Evolutionary conservation across 2,113 vertebrate species (phyloP).

Genomic region (Chamaea fasciata): DNA sequence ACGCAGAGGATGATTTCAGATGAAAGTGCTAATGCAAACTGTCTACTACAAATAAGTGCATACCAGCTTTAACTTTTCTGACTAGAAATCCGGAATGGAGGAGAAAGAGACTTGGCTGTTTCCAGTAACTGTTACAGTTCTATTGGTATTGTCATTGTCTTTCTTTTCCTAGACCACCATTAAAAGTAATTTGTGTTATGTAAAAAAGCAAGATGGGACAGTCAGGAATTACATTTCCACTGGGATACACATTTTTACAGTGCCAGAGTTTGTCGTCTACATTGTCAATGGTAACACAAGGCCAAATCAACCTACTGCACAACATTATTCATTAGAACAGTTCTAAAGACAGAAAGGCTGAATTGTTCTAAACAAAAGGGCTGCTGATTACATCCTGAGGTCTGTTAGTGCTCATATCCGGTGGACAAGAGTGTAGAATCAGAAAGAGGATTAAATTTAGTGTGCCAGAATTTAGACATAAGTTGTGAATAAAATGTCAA

Average conservation of each 20-base stretch:
- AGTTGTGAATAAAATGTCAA: background rate
- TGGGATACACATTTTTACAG: background rate
- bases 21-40: background rate
- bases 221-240: background rate
- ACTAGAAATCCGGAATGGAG: background rate
- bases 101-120: background rate
- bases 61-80: background rate
- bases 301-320: background rate
- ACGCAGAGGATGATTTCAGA: background rate
- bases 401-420: background rate
- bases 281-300: background rate
- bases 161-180: background rate
- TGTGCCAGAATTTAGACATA: background rate
- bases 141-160: background rate
- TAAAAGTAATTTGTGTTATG: background rate
- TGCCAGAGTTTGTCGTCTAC: background rate
- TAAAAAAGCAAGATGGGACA: background rate
- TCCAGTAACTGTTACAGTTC: background rate
- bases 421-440: background rate
- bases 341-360: background rate
- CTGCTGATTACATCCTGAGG: background rate
- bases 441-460: background rate
- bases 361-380: background rate
- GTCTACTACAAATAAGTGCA: background rate
- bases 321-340: background rate